A percentile compares a stretch with the other conserved stretches of the same genome.
Evolutionary conservation across 2,113 vertebrate species (phyloP).

Genomic region (Erythrocercus mccallii): DNA sequence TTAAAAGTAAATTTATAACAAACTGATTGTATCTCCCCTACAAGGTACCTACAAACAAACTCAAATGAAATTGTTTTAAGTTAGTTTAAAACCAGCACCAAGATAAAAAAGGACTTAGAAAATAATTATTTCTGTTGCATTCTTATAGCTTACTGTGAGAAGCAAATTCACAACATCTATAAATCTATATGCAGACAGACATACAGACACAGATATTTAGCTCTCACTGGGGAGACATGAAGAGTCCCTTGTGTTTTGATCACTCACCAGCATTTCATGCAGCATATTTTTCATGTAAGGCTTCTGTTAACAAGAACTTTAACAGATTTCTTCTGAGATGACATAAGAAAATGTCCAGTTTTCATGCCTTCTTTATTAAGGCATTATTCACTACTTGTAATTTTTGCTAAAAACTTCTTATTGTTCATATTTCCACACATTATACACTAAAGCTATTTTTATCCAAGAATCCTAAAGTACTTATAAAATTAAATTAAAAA

Average conservation of each 20-base stretch:
- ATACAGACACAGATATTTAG: background rate
- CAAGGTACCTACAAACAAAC: slow-evolving; percentile 13
- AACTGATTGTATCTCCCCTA: slow-evolving; percentile 23
- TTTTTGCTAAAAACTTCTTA: background rate
- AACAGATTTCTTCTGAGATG: background rate
- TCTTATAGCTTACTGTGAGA: background rate
- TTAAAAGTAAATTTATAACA: slow-evolving; percentile 56
- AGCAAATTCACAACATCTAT: background rate
- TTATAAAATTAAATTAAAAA: background rate
- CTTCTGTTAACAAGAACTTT: background rate
- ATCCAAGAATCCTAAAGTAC: background rate
- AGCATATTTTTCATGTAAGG: background rate
- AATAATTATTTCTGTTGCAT: background rate
- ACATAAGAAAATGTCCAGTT: background rate
- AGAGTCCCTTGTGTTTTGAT: background rate
- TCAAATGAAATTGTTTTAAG: slow-evolving; percentile 41
- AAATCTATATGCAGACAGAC: background rate
- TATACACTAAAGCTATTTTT: background rate
- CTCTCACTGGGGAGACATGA: background rate
- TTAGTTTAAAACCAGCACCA: background rate
- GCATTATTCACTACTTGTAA: background rate
- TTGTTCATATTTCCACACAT: background rate
- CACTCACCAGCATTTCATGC: background rate
- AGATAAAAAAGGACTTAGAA: background rate
- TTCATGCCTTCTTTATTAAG: background rate